These are phyloP conservation scores for Tromatobia lineatoria DNA, from an alignment of 2,888 invertebrate species.

Conservation along the genomic window DNA sequence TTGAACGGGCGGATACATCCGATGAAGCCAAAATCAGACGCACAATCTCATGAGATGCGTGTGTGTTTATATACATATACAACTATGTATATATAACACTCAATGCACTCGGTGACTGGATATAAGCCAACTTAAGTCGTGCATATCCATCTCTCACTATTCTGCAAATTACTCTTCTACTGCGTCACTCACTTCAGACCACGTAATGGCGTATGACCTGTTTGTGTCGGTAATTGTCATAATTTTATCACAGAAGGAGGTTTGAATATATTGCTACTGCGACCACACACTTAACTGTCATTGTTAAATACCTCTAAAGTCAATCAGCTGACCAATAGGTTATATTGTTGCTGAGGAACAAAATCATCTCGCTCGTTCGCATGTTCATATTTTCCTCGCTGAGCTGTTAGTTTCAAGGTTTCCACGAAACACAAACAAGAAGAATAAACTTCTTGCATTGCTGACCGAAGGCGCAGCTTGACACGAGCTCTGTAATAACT, in stretches of 20 bases:
- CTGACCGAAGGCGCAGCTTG: slow-evolving; percentile 28
- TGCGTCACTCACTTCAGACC: slow-evolving; percentile 23
- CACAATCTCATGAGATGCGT: slow-evolving; percentile 47
- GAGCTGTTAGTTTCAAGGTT: slow-evolving; percentile 23
- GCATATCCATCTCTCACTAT: slow-evolving; percentile 59
- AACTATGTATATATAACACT: neutral
- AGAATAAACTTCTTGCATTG: slow-evolving; percentile 58
- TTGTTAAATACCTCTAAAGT: slow-evolving; percentile 28
- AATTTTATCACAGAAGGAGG: slow-evolving; percentile 60
- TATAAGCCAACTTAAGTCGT: slow-evolving; percentile 66
- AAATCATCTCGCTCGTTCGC: slow-evolving; percentile 28
- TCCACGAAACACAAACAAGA: neutral
- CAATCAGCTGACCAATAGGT: slow-evolving; percentile 39
- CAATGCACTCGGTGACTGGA: slow-evolving; percentile 52
- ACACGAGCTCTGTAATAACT: slow-evolving; percentile 31
- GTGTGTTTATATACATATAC: slow-evolving; percentile 1
- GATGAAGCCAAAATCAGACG: slow-evolving; percentile 64
- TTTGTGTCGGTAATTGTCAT: slow-evolving; percentile 60
- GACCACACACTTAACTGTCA: slow-evolving; percentile 34
- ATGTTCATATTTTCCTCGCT: slow-evolving; percentile 20
- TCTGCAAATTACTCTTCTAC: slow-evolving; percentile 65
- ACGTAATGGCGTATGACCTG: slow-evolving; percentile 44
- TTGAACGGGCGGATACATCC: slow-evolving; percentile 58
- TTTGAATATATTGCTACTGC: neutral
- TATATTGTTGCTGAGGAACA: neutral